Evolutionary conservation across 2,113 vertebrate genomes (phyloP), one percentile per base, ranked within the genome.

Genomic region (Prionailurus bengalensis): DNA sequence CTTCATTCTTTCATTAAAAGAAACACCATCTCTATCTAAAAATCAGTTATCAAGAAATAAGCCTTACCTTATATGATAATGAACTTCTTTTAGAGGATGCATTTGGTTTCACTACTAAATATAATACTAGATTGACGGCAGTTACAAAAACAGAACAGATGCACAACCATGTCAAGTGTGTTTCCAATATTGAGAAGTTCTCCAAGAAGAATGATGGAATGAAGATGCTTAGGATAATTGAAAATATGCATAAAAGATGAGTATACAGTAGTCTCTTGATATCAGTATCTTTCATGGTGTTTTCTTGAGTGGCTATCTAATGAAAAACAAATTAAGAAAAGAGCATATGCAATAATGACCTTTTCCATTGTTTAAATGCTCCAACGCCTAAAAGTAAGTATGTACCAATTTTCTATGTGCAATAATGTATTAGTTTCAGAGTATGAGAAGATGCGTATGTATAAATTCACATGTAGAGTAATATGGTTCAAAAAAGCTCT

Each of bases 141-240:
- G 98, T 98, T 71, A 99, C 99, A 16, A 96, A 98, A 0, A 95
- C 97, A 86, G 99, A 99, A 96, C 99, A 99, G 42, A 99, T 92
- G 94, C 99, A 99, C 51, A 99, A 91, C 99, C 99, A 99, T 0
- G 98, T 66, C 91, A 99, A 98, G 98, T 99, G 99, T 0, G 99
- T 99, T 29, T 99, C 99, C 97, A 99, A 98, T 39, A 99, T 96
- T 0, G 99, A 99, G 98, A 99, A 99, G 1, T 99, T 99, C 5
- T 99, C 99, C 85, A 99, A 95, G 45, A 99, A 58, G 51, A 99
- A 79, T 2, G 98, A 92, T 0, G 99, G 99, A 15, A 99, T 29
- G 1, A 99, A 96, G 0, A 99, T 98, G 0, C 99, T 99, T 97
- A 99, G 97, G 27, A 99, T 91, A 42, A 99, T 31, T 23, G 99